These are phyloP conservation scores for Panagrolaimus sp. DNA, from an alignment of 1,140 invertebrate genomes.

Conservation along the genomic window DNA sequence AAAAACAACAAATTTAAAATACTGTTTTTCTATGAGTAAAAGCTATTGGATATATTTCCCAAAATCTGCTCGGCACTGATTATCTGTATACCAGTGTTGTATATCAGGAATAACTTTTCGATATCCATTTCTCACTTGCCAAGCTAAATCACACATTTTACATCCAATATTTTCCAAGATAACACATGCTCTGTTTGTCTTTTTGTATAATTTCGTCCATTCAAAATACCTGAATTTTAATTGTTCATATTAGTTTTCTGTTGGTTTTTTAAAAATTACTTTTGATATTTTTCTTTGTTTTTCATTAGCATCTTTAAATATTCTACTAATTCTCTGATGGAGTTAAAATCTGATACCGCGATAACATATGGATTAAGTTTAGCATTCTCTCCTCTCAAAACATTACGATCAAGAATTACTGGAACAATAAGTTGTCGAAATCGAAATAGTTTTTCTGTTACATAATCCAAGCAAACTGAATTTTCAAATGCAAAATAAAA, in stretches of 20 bases:
- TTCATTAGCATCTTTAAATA: slow-evolving; percentile 13
- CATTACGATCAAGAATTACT: background rate
- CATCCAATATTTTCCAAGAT: background rate
- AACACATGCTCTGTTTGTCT: background rate
- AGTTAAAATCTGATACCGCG: slow-evolving; percentile 5
- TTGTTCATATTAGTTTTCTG: too few species aligned
- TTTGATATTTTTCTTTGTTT: background rate
- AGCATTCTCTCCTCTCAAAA: background rate
- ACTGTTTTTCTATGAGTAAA: too few species aligned
- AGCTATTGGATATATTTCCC: too few species aligned
- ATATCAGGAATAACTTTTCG: background rate
- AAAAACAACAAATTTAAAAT: too few species aligned
- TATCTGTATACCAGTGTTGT: background rate
- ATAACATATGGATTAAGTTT: slow-evolving; percentile 8
- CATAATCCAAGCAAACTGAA: slow-evolving; percentile 25
- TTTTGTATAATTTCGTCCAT: slow-evolving; percentile 1
- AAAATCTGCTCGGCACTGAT: background rate
- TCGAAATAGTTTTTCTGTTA: slow-evolving; percentile 31
- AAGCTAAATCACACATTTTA: slow-evolving; percentile 5
- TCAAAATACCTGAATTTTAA: background rate
- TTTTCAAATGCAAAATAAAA: slow-evolving; percentile 38
- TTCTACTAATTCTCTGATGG: background rate
- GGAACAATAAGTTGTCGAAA: slow-evolving; percentile 15
- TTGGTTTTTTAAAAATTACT: background rate
- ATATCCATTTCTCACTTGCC: background rate